These are phyloP conservation scores for Lycaena phlaeas DNA, from an alignment of 2,888 invertebrate species.

Conservation along the genomic window DNA sequence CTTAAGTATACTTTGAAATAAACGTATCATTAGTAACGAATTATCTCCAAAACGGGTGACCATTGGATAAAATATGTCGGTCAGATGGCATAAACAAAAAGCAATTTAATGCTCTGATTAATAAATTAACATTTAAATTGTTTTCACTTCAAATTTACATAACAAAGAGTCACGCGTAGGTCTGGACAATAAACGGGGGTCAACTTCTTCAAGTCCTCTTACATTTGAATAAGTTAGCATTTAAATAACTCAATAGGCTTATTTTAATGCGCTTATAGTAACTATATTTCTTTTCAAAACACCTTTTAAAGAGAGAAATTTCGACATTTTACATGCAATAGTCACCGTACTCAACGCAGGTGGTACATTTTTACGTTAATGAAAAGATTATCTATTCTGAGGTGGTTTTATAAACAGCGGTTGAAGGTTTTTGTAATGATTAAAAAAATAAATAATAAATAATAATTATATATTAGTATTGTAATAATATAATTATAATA, in stretches of 20 bases:
- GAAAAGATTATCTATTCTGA: too few relatives aligned
- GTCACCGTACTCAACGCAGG: too few relatives aligned
- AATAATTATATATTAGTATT: too few relatives aligned
- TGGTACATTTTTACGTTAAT: too few relatives aligned
- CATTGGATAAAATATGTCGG: constrained; percentile 15
- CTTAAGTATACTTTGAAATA: too few relatives aligned
- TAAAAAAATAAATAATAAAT: too few relatives aligned
- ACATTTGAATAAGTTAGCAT: constrained; percentile 8
- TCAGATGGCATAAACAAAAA: constrained; percentile 26
- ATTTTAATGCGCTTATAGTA: constrained; percentile 1
- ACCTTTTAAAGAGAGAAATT: too few relatives aligned
- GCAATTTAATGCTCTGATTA: constrained; percentile 36
- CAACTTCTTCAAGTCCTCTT: constrained; percentile 18
- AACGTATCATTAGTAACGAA: not conserved
- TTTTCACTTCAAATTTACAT: constrained; percentile 56
- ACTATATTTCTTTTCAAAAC: too few relatives aligned
- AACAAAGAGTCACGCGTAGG: constrained; percentile 39
- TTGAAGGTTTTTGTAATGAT: too few relatives aligned
- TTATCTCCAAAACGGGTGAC: not conserved
- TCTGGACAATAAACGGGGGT: constrained; percentile 23
- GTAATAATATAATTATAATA: too few relatives aligned
- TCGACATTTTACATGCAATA: too few relatives aligned
- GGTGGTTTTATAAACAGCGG: too few relatives aligned
- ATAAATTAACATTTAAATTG: constrained; percentile 66
- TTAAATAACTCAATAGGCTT: constrained; percentile 1